Conservation (phyloP, 2,113 vertebrate genomes). For the Elephas maximus region DNA sequence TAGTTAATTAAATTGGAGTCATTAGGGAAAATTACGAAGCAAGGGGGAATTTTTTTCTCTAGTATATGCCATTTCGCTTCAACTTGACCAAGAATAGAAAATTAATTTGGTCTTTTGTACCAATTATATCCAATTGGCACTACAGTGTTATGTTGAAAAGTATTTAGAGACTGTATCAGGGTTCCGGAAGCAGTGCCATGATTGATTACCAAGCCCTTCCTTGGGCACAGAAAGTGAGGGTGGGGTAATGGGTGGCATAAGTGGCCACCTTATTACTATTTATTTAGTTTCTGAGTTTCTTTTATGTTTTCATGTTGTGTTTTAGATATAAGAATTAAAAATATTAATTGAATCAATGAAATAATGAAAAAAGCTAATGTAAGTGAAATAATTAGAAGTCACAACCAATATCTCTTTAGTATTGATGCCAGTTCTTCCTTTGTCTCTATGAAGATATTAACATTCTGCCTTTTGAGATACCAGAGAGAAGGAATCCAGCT, state of each 20-base stretch:
- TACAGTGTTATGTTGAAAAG: neutral
- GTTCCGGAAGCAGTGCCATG: neutral
- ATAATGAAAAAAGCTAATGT: neutral
- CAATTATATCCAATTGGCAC: neutral
- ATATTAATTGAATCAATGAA: neutral
- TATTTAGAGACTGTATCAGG: neutral
- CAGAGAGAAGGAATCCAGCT: neutral
- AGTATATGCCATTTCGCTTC: neutral
- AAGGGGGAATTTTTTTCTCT: neutral
- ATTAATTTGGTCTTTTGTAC: neutral
- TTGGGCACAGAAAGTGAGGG: neutral
- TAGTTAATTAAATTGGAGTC: conserved; percentile 35
- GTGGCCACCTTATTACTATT: neutral
- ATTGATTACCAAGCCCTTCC: neutral
- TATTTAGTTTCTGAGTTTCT: neutral
- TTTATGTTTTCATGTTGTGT: neutral
- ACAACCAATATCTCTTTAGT: neutral
- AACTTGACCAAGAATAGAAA: conserved; percentile 44
- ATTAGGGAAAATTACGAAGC: neutral
- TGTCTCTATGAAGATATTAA: neutral
- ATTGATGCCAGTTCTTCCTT: neutral
- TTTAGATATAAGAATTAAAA: neutral
- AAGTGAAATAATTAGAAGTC: neutral
- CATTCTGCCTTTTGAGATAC: neutral
- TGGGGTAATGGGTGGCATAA: neutral